Conservation (phyloP, 2,888 invertebrate species). For the Xanthia togata region DNA sequence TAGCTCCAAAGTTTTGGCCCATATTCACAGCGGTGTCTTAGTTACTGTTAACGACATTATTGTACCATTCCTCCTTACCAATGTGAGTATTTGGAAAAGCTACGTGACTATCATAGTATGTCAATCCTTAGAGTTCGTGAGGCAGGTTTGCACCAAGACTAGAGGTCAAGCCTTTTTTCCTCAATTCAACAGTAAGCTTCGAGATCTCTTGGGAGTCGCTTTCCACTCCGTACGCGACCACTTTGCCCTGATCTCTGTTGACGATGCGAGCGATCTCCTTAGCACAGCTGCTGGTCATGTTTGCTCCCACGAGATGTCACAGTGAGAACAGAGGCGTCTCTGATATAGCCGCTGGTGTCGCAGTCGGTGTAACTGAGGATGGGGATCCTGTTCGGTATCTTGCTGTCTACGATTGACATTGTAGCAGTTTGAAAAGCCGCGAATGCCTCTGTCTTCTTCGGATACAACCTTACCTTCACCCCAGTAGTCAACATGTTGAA, state of each 20-base stretch:
- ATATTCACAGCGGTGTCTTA: slow-evolving; percentile 66
- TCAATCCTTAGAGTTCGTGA: slow-evolving; percentile 58
- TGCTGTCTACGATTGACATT: slow-evolving; percentile 70
- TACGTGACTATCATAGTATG: slow-evolving; percentile 64
- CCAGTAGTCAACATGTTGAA: slow-evolving; percentile 75
- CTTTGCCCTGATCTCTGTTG: slow-evolving; percentile 61
- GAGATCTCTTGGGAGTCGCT: slow-evolving; percentile 57
- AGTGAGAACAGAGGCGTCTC: slow-evolving; percentile 67
- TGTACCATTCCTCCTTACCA: slow-evolving; percentile 58
- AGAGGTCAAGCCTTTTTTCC: slow-evolving; percentile 49
- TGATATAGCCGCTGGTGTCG: slow-evolving; percentile 71
- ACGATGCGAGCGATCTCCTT: slow-evolving; percentile 72
- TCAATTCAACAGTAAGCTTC: slow-evolving; percentile 62
- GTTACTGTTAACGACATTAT: slow-evolving; percentile 51
- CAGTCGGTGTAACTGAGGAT: slow-evolving; percentile 68
- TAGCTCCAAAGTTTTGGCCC: slow-evolving; percentile 47
- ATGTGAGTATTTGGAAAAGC: too few relatives aligned
- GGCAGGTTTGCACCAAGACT: slow-evolving; percentile 61
- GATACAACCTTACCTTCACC: slow-evolving; percentile 71
- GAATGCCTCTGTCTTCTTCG: slow-evolving; percentile 45
- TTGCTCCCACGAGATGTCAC: slow-evolving; percentile 71
- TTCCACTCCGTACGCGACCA: slow-evolving; percentile 68
- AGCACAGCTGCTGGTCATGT: slow-evolving; percentile 70
- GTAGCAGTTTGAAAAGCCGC: slow-evolving; percentile 72
- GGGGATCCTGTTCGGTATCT: slow-evolving; percentile 75